Percentiles rank a stretch among this genome's conserved stretches.
phyloP scores from a whole-genome alignment of 2,888 invertebrate species.

The Myopa testacea region DNA sequence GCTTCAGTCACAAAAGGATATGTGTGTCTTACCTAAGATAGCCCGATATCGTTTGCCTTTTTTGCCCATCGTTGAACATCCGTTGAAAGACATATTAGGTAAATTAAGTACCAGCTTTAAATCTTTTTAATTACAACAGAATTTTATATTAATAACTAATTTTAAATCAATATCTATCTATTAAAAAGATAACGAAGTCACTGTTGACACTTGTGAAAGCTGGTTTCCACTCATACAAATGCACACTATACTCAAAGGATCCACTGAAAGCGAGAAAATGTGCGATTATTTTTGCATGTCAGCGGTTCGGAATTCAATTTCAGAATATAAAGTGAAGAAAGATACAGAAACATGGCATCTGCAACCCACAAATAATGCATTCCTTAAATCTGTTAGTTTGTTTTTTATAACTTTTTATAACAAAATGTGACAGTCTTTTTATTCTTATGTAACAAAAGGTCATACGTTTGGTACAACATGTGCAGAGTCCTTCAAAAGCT shows the following conservation, averaged over 20 bases:
- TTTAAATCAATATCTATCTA: conserved; percentile 22
- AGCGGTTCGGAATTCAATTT: conserved; percentile 66
- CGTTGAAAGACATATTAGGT: conserved; percentile 63
- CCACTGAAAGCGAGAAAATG: conserved; percentile 58
- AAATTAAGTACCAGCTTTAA: not conserved
- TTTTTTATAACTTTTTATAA: not conserved
- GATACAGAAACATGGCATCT: conserved; percentile 64
- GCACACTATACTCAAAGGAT: conserved; percentile 60
- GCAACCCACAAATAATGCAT: conserved; percentile 67
- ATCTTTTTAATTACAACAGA: not conserved
- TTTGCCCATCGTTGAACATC: conserved; percentile 63
- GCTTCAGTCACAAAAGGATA: conserved; percentile 63
- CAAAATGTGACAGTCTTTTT: not conserved
- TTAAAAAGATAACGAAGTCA: conserved; percentile 61
- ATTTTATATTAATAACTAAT: not conserved
- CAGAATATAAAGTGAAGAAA: conserved; percentile 62
- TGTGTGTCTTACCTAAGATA: conserved; percentile 65
- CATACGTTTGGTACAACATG: conserved; percentile 61
- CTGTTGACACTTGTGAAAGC: conserved; percentile 66
- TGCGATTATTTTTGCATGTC: conserved; percentile 66
- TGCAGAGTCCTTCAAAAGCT: conserved; percentile 60
- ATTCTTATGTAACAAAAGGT: conserved; percentile 51
- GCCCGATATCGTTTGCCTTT: conserved; percentile 68
- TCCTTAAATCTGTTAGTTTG: conserved; percentile 63
- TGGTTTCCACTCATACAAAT: conserved; percentile 68